Conservation (phyloP, 2,113 vertebrate species). For the Callocephalon fimbriatum region DNA sequence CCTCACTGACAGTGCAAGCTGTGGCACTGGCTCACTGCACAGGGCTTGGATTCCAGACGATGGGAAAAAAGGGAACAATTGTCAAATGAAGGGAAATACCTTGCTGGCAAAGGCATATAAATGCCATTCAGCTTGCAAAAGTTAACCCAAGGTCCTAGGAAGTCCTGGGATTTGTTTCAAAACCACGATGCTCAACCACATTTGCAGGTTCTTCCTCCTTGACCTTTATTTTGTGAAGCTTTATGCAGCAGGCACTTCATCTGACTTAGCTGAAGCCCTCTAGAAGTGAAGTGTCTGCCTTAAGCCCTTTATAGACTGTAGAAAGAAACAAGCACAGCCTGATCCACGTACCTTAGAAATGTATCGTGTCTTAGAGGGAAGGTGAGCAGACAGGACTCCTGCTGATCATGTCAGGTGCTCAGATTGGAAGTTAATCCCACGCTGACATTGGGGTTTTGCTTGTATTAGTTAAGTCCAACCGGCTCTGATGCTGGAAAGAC, state of each 20-base stretch:
- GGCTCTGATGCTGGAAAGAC: not conserved
- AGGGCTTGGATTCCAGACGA: not conserved
- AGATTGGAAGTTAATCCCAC: not conserved
- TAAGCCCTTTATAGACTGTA: not conserved
- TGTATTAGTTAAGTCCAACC: not conserved
- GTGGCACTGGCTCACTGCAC: not conserved
- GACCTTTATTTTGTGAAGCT: conserved; percentile 29
- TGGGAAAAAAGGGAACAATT: not conserved
- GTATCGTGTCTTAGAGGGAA: not conserved
- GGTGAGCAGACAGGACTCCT: not conserved
- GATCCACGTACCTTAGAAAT: not conserved
- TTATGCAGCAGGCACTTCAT: not conserved
- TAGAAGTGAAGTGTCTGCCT: not conserved
- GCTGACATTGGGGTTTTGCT: not conserved
- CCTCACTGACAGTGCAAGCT: not conserved
- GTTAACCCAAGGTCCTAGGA: not conserved
- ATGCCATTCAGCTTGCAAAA: not conserved
- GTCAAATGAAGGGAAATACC: not conserved
- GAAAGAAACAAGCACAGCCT: not conserved
- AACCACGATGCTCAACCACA: not conserved
- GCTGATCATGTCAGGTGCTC: not conserved
- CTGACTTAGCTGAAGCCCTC: not conserved
- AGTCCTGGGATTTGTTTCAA: not conserved
- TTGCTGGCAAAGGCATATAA: not conserved
- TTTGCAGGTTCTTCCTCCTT: not conserved